Evolutionary conservation across 1,140 invertebrate species (phyloP).

Genomic region (Macrostomum lignano): DNA sequence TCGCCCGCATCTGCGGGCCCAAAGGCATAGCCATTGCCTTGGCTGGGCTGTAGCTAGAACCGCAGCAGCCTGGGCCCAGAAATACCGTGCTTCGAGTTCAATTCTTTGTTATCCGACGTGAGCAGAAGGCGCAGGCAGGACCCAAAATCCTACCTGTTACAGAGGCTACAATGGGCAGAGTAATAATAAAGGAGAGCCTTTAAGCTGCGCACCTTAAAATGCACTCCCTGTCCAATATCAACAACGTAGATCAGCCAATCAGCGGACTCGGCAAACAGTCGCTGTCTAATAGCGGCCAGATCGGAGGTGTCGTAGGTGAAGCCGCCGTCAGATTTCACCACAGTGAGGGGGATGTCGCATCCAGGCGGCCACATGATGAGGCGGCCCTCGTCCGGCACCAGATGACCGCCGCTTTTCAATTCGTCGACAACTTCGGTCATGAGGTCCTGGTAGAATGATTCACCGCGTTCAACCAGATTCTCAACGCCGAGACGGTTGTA

Average conservation of each 20-base stretch:
- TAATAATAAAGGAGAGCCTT: background rate
- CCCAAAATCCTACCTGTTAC: no score
- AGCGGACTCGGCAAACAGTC: conserved; percentile 51
- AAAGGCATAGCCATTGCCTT: no score
- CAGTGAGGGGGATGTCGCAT: conserved; percentile 45
- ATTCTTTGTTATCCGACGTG: no score
- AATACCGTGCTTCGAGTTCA: no score
- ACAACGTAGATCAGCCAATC: conserved; percentile 81
- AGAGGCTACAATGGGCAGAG: background rate
- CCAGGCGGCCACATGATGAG: conserved; percentile 56
- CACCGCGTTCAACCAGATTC: conserved; percentile 51
- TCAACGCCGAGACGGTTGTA: conserved; percentile 32
- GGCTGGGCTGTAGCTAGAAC: no score
- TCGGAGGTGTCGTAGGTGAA: conserved; percentile 98
- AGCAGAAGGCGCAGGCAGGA: no score
- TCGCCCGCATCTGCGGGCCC: no score
- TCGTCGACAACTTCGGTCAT: conserved; percentile 60
- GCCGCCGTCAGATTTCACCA: conserved; percentile 89
- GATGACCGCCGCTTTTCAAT: conserved; percentile 37
- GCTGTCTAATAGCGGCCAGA: conserved; percentile 58
- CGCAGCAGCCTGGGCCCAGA: no score
- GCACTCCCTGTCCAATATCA: conserved; percentile 52
- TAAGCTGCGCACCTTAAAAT: conserved; percentile 2
- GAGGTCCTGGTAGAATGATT: conserved; percentile 78
- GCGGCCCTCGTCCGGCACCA: conserved; percentile 42